phyloP scores from a whole-genome alignment of 1,140 invertebrate species.

The Rhyzopertha dominica region DNA sequence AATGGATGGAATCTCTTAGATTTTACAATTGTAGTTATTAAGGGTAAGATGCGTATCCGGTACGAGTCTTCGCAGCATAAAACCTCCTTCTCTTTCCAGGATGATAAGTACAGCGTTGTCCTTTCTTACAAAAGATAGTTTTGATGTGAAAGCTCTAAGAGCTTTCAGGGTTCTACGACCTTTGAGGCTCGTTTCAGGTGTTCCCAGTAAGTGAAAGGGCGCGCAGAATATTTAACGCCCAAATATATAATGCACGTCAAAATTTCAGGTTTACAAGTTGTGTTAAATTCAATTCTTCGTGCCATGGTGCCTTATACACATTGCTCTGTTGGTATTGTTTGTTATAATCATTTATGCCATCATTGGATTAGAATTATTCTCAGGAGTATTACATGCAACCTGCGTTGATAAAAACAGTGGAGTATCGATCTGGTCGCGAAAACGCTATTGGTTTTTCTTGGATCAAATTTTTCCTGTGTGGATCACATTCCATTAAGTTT shows the following conservation, averaged over 20 bases:
- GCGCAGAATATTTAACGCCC: background rate
- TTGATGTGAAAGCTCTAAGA: slow-evolving; percentile 97
- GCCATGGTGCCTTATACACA: slow-evolving; percentile 99
- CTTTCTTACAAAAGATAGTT: slow-evolving; percentile 87
- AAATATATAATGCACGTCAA: too few species aligned
- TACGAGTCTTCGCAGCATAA: too few species aligned
- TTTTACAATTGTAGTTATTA: slow-evolving; percentile 99
- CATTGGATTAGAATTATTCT: slow-evolving; percentile 97
- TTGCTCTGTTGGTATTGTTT: slow-evolving; percentile 97
- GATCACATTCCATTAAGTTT: background rate
- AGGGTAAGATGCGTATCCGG: slow-evolving; percentile 81
- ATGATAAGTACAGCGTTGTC: slow-evolving; percentile 91
- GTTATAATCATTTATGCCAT: slow-evolving; percentile 99
- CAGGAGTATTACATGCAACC: slow-evolving; percentile 91
- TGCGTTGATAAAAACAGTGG: slow-evolving; percentile 80
- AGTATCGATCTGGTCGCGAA: slow-evolving; percentile 46
- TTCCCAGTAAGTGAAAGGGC: slow-evolving; percentile 78
- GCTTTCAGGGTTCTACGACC: slow-evolving; percentile 97
- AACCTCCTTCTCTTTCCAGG: too few species aligned
- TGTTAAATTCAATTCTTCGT: slow-evolving; percentile 97
- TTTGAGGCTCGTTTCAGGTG: slow-evolving; percentile 94
- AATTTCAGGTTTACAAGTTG: slow-evolving; percentile 93
- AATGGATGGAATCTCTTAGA: slow-evolving; percentile 99
- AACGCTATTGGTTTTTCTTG: background rate
- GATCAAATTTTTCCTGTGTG: background rate